Percentiles rank a stretch among this genome's conserved stretches.
Evolutionary conservation across 2,113 vertebrate species (phyloP).

Genomic region (Peromyscus polionotus): DNA sequence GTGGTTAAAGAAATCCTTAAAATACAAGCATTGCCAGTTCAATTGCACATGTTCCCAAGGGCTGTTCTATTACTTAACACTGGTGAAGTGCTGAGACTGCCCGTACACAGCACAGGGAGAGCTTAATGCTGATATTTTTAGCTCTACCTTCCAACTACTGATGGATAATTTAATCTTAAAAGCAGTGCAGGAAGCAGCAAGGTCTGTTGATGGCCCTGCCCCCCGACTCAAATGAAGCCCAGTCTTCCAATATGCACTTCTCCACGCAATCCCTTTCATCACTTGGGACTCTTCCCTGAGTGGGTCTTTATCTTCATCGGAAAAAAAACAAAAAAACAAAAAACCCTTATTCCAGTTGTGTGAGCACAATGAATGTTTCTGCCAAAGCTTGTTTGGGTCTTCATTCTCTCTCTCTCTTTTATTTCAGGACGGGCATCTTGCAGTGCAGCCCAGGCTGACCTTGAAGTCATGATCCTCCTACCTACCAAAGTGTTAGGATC

Average conservation of each 20-base stretch:
- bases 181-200: too few relatives aligned
- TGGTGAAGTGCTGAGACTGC: background rate
- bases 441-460: background rate
- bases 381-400: background rate
- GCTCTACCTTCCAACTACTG: background rate
- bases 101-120: background rate
- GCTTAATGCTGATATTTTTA: background rate
- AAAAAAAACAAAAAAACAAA: background rate
- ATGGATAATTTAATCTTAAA: background rate
- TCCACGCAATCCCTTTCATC: background rate
- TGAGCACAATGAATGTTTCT: background rate
- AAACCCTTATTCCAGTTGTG: background rate
- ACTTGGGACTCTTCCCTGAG: background rate
- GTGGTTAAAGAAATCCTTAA: background rate
- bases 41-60: background rate
- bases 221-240: too few relatives aligned
- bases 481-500: background rate
- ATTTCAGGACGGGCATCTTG: background rate
- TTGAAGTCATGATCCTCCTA: background rate
- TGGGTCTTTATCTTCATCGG: background rate
- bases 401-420: background rate
- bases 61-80: background rate
- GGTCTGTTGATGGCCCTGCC: background rate
- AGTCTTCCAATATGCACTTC: accelerated
- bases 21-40: background rate